phyloP scores from a whole-genome alignment of 2,888 invertebrate genomes.

The Tiliacea aurago region DNA sequence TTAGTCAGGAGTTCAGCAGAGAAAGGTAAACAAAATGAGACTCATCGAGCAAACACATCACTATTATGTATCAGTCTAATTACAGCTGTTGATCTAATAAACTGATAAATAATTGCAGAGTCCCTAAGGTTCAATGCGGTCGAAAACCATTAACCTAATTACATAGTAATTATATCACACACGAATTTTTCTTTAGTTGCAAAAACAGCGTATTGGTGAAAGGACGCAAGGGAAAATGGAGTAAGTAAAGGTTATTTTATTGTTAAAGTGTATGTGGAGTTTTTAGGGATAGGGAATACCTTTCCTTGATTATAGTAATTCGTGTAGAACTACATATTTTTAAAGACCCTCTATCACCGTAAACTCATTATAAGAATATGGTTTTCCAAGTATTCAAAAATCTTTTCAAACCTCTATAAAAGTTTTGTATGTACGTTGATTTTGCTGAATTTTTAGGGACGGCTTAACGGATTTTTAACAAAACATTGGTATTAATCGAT shows the following conservation, averaged over 20 bases:
- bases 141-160: conserved; percentile 59
- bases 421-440: not conserved
- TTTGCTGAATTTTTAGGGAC: not conserved
- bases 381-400: not conserved
- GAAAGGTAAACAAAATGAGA: not conserved
- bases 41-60: conserved; percentile 28
- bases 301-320: not conserved
- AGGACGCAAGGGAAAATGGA: conserved; percentile 51
- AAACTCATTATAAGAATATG: not conserved
- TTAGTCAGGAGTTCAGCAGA: not conserved
- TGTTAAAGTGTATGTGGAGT: not conserved
- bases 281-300: not conserved
- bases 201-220: conserved; percentile 25
- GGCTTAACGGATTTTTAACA: not conserved
- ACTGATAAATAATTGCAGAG: conserved; percentile 48
- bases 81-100: conserved; percentile 51
- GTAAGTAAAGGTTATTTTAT: conserved; percentile 31
- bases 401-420: too few relatives aligned
- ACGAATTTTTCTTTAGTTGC: conserved; percentile 43
- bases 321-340: not conserved
- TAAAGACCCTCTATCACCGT: not conserved
- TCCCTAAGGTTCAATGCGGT: conserved; percentile 38
- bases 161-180: conserved; percentile 26
- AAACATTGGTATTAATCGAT: not conserved
- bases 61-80: conserved; percentile 44